phyloP scores from a whole-genome alignment of 2,888 invertebrate species.

The Tetramorium bicarinatum region DNA sequence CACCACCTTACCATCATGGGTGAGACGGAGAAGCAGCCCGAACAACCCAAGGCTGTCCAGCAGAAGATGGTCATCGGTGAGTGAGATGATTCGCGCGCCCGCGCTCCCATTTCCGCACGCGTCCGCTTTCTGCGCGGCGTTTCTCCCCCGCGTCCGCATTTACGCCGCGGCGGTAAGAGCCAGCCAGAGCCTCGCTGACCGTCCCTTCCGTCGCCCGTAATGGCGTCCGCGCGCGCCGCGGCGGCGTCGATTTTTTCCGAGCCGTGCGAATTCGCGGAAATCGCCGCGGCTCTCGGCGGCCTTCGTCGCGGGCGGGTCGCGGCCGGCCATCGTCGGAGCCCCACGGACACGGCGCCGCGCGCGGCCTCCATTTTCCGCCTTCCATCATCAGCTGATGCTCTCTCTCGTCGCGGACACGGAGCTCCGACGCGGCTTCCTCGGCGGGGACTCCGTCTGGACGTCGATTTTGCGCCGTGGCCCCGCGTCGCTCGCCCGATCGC shows the following conservation, averaged over 20 bases:
- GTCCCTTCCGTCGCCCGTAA: slow-evolving; percentile 70
- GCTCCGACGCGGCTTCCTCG: not conserved
- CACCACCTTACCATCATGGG: slow-evolving; percentile 93
- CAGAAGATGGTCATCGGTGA: slow-evolving; percentile 96
- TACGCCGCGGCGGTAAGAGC: slow-evolving; percentile 43
- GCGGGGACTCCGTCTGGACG: not conserved
- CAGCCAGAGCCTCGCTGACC: not conserved
- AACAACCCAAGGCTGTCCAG: slow-evolving; percentile 91
- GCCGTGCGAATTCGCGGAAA: slow-evolving; percentile 65
- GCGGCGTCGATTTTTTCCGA: slow-evolving; percentile 72
- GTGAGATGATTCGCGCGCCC: slow-evolving; percentile 37
- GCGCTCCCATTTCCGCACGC: slow-evolving; percentile 7
- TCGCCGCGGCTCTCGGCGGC: too few relatives aligned
- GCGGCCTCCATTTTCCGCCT: slow-evolving; percentile 9
- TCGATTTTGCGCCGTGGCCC: slow-evolving; percentile 30
- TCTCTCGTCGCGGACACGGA: not conserved
- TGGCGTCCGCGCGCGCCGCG: slow-evolving; percentile 77
- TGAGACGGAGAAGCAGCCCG: slow-evolving; percentile 96
- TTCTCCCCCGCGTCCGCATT: not conserved
- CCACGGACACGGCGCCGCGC: too few relatives aligned
- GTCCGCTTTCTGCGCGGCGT: not conserved
- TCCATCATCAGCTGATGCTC: slow-evolving; percentile 36
- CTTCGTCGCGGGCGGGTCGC: too few relatives aligned
- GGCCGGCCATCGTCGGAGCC: too few relatives aligned
- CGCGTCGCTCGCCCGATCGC: slow-evolving; percentile 4